phyloP scores from a whole-genome alignment of 2,113 vertebrate genomes.

The Dicentrarchus labrax region DNA sequence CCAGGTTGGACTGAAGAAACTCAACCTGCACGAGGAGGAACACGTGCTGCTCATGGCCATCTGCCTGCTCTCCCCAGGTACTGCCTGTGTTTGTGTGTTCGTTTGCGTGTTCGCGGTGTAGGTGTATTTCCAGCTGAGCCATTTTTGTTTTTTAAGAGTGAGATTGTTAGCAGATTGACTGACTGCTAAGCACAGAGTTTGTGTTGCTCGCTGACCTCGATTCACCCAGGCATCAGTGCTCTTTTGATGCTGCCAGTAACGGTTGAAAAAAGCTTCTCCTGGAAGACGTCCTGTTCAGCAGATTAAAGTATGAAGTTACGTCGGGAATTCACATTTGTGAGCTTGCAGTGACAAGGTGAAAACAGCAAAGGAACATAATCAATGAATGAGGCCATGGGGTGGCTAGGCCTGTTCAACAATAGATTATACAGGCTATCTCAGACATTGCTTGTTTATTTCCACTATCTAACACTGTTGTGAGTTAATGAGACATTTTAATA shows the following conservation, averaged over 20 bases:
- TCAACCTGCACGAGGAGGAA: conserved; percentile 93
- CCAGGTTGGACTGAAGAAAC: conserved; percentile 94
- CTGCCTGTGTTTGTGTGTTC: conserved; percentile 19
- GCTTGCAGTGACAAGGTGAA: not conserved
- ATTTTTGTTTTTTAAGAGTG: not conserved
- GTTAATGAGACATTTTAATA: not conserved
- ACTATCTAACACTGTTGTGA: not conserved
- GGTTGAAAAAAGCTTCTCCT: not conserved
- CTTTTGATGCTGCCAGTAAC: conserved; percentile 4
- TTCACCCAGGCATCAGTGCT: not conserved
- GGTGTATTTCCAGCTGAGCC: conserved; percentile 6
- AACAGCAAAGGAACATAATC: not conserved
- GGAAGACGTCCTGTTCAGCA: not conserved
- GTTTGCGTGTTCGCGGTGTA: not conserved
- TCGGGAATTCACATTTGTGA: not conserved
- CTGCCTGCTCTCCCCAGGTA: conserved; percentile 96
- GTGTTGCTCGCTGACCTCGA: conserved; percentile 27
- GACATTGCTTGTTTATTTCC: conserved; percentile 5
- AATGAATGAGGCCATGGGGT: not conserved
- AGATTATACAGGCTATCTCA: not conserved
- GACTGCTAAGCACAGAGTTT: not conserved
- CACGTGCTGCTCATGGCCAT: conserved; percentile 97
- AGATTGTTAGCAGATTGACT: conserved; percentile 12
- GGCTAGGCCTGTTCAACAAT: not conserved
- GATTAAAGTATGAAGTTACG: not conserved